Evolutionary conservation across 2,888 invertebrate species (phyloP).

Genomic region (Balanococcus diminutus): DNA sequence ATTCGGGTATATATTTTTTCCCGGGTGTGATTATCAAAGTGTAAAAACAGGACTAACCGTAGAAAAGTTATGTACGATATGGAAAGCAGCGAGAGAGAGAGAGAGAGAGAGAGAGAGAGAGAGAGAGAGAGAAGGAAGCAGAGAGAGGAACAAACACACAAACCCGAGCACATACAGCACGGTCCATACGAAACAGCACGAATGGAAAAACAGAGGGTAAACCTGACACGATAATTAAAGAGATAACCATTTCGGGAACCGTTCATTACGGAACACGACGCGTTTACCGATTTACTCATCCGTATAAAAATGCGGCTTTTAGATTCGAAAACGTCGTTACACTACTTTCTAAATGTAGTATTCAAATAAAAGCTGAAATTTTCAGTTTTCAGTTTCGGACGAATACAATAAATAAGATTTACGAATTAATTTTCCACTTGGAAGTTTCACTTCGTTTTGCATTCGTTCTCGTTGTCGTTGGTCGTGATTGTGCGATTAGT

Average conservation of each 20-base stretch:
- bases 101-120: too few relatives aligned
- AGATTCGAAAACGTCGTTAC: slow-evolving; percentile 40
- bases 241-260: slow-evolving; percentile 38
- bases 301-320: slow-evolving; percentile 45
- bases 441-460: too few relatives aligned
- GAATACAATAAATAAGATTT: slow-evolving; percentile 40
- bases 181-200: slow-evolving; percentile 13
- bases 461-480: too few relatives aligned
- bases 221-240: slow-evolving; percentile 40
- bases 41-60: slow-evolving; percentile 30
- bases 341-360: slow-evolving; percentile 13
- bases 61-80: slow-evolving; percentile 23
- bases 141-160: too few relatives aligned
- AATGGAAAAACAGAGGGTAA: slow-evolving; percentile 30
- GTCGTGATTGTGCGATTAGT: not conserved
- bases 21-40: slow-evolving; percentile 33
- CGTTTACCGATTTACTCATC: slow-evolving; percentile 45
- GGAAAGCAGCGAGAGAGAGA: too few relatives aligned
- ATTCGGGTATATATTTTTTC: not conserved
- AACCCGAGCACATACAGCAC: too few relatives aligned
- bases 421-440: slow-evolving; percentile 40
- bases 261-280: slow-evolving; percentile 43
- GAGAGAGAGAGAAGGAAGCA: too few relatives aligned
- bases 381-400: slow-evolving; percentile 37
- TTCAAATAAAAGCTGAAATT: slow-evolving; percentile 35